Evolutionary conservation across 2,797 vertebrate genomes (phyloP).

Genomic region (Acipenser ruthenus): DNA sequence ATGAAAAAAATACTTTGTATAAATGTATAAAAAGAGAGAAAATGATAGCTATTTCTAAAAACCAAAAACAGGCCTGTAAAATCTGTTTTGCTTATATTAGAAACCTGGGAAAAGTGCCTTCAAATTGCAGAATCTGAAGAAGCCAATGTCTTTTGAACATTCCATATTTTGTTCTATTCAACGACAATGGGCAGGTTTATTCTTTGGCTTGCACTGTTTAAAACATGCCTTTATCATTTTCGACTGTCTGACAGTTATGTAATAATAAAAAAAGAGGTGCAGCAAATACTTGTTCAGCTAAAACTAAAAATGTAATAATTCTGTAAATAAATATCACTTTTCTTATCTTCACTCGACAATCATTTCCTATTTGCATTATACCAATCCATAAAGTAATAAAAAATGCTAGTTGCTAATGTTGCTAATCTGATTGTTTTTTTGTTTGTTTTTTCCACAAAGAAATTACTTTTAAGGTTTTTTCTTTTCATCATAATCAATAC

Average conservation of each 20-base stretch:
- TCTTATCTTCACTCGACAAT: constrained; percentile 64
- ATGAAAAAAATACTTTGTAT: background rate
- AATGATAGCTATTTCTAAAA: constrained; percentile 21
- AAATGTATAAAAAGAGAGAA: constrained; percentile 33
- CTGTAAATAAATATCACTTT: constrained; percentile 81
- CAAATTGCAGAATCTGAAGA: constrained; percentile 45
- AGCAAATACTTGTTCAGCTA: constrained; percentile 33
- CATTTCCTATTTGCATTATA: constrained; percentile 44
- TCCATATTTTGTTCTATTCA: constrained; percentile 62
- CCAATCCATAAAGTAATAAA: constrained; percentile 47
- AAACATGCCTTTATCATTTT: constrained; percentile 57
- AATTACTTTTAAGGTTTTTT: background rate
- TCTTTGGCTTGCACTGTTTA: constrained; percentile 86
- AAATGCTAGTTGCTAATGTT: constrained; percentile 32
- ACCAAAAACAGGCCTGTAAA: constrained; percentile 22
- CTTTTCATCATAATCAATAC: background rate
- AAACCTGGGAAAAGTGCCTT: constrained; percentile 39
- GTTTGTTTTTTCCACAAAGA: constrained; percentile 23
- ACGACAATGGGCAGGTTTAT: constrained; percentile 60
- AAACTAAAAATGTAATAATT: constrained; percentile 50
- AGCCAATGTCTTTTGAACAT: constrained; percentile 69
- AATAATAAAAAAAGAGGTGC: constrained; percentile 35
- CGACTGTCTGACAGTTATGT: constrained; percentile 50
- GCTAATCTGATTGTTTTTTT: constrained; percentile 27
- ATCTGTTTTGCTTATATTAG: constrained; percentile 17